Evolutionary conservation across 2,888 invertebrate genomes (phyloP), one percentile per base, ranked within the genome.

Genomic region (Chironomus riparius): DNA sequence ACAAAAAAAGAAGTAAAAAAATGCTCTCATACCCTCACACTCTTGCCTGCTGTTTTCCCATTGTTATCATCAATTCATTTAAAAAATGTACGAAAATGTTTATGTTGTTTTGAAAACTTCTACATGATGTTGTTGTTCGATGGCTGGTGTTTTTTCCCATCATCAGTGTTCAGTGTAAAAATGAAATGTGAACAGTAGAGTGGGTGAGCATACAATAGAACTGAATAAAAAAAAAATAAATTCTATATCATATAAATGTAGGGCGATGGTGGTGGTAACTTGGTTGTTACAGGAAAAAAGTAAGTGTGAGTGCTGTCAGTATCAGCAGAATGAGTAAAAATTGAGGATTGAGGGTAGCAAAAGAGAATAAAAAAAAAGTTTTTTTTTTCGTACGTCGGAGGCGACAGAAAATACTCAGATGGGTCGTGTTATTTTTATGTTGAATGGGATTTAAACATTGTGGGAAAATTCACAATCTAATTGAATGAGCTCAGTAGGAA

Each of bases 51-150:
- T 70, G 38, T 70, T 70, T 72, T 48, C 28, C 72, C 61, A 72
- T 72, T 72, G 72, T 72, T 72, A 72, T 72, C 72, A 72, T 72
- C 72, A 72, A 72, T 72, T 72, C 72, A 72, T 72, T 72, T 72
- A 72, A 72, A 72, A 68, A 68, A 68, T 68, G 68, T 68, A 68
- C 68, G 68, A 68, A 68, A 72, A 72, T 72, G 72, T 72, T 72
- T 72, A 72, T 72, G 72, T 72, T 72, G 56, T 72, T 72, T 61
- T 28, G 24, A 72, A 72, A 72, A 72, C 72, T 72, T 71, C 72
- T 61, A 72, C 72, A 72, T 48, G 72, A 61, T 72, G 72, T 72
- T 72, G 61, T 72, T 50, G 70, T 50, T 72, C 72, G 72, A 72
- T 72, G 72, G 72, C 56, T 72, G 72, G 50, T 72, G 72, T 72